Base-by-base conservation (phyloP, 2,888 invertebrate genomes). In the Acrobasis consociella region DNA sequence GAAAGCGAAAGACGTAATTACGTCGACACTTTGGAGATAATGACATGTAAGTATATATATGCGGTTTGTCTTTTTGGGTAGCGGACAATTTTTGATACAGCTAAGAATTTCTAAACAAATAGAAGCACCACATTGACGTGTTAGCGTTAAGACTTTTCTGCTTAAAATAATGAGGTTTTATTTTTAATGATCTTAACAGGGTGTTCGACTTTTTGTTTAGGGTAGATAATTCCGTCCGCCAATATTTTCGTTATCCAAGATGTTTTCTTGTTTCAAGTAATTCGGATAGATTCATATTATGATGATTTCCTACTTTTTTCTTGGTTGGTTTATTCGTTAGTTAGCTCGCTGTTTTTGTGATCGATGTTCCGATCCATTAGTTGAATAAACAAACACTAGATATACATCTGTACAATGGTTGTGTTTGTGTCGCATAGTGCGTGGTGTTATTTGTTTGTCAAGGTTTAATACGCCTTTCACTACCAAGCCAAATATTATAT, bases 1-100 rank as follows among this genome's bases (percentile, higher is more conserved):
- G 78, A 77, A 80, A 80, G 79, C 67, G 69, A 71, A 69, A 73
- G 68, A 75, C 66, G 66, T 72, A 77, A 73, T 74, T 58, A 70
- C 46, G 46, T 46, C 46, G 46, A 46, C 46, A 46, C 46, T 46
- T 42, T 13, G 46, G n/a, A 13, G 46, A 46, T 46, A 46, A 46
- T 46, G 46, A 46, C 46, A 46, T 46, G 46, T 46, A 46, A 46
- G 46, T 46, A 46, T n/a, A n/a, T n/a, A n/a, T n/a, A n/a, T 46
- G 46, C n/a, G 46, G 46, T 42, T 11, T 11, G 10, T n/a, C 46
- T 46, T 46, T 11, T 13, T 46, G 46, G 46, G 13, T n/a, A 46
- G 46, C n/a, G 46, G 13, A 46, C 46, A 46, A n/a, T 46, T 46
- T 11, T 46, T 46, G 46, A 46, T 46, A 46, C n/a, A n/a, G n/a